Evolutionary conservation across 1,140 invertebrate genomes (phyloP).

Genomic region (Euglossa dilemma): DNA sequence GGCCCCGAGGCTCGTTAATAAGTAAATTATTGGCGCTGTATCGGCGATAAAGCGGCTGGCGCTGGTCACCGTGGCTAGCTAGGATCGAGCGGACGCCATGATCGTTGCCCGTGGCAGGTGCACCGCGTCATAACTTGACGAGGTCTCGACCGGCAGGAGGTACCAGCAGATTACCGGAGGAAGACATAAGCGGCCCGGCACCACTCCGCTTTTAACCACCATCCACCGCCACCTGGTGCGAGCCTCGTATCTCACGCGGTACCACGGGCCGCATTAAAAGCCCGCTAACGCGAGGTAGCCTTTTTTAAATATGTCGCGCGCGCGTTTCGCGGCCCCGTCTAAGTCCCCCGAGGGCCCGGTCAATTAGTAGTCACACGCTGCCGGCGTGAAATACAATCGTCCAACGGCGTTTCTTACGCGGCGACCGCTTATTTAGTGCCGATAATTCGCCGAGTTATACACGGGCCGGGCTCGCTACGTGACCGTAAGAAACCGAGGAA

Average conservation of each 20-base stretch:
- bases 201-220: slow-evolving; percentile 54
- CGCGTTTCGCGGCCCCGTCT: neutral
- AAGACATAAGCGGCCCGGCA: slow-evolving; percentile 62
- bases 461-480: neutral
- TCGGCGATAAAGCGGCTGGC: slow-evolving; percentile 23
- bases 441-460: slow-evolving; percentile 6
- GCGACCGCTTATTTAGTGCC: neutral
- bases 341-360: neutral
- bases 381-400: slow-evolving; percentile 22
- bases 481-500: slow-evolving; percentile 36
- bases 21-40: slow-evolving; percentile 60
- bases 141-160: slow-evolving; percentile 64
- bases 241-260: slow-evolving; percentile 45
- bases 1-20: slow-evolving; percentile 52
- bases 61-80: slow-evolving; percentile 36
- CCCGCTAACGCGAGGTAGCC: slow-evolving; percentile 39
- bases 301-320: slow-evolving; percentile 37
- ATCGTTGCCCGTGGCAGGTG: slow-evolving; percentile 62
- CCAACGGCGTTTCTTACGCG: slow-evolving; percentile 16
- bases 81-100: slow-evolving; percentile 49
- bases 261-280: slow-evolving; percentile 39
- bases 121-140: slow-evolving; percentile 64
- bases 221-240: slow-evolving; percentile 57
- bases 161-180: slow-evolving; percentile 67
- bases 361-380: slow-evolving; percentile 8